phyloP scores from a whole-genome alignment of 2,113 vertebrate species.

The Mustelus asterias region DNA sequence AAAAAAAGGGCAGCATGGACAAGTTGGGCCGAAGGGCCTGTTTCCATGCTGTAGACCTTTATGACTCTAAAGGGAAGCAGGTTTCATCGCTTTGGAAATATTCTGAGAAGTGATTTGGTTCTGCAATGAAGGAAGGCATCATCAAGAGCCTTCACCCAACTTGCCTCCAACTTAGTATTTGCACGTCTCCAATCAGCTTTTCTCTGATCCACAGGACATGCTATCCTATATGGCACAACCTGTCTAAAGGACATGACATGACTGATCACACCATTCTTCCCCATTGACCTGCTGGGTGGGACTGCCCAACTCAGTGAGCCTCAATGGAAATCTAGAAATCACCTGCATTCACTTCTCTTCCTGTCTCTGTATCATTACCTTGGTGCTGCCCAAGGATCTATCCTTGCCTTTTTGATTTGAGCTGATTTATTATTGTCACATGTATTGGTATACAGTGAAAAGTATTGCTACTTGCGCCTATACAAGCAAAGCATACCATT shows the following conservation, averaged over 20 bases:
- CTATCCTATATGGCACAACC: not conserved
- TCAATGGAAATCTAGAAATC: not conserved
- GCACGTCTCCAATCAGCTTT: not conserved
- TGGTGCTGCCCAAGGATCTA: not conserved
- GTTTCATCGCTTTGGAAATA: not conserved
- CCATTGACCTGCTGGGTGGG: not conserved
- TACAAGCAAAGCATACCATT: too few relatives aligned
- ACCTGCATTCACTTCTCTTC: not conserved
- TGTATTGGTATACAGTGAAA: too few relatives aligned
- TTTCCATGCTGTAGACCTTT: too few relatives aligned
- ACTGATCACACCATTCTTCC: too few relatives aligned
- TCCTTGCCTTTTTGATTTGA: not conserved
- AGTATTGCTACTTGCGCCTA: too few relatives aligned
- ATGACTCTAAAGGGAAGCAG: not conserved
- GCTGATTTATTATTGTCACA: too few relatives aligned
- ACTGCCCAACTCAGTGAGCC: not conserved
- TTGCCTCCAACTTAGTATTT: not conserved
- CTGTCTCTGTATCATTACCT: not conserved
- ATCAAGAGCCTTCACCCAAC: not conserved
- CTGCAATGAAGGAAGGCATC: not conserved
- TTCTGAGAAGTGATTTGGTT: not conserved
- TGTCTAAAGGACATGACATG: not conserved
- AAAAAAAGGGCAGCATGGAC: too few relatives aligned
- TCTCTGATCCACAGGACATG: not conserved
- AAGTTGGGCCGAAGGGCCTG: too few relatives aligned